Percentiles rank a stretch among this genome's conserved stretches.
Evolutionary conservation across 2,113 vertebrate species (phyloP).

Genomic region (Lycaon pictus): DNA sequence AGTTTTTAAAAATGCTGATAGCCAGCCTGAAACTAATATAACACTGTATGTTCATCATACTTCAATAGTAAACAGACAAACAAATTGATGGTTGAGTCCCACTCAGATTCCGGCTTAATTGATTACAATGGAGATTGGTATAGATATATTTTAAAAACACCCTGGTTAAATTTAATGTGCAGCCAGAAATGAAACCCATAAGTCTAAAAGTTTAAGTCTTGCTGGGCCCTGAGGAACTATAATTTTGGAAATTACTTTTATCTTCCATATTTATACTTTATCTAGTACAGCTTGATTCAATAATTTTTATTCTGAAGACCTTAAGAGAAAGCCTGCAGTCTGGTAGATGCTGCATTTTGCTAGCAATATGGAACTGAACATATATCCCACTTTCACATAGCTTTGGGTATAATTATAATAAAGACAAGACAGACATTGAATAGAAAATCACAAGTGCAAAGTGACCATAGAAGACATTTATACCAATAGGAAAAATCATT

Average conservation of each 20-base stretch:
- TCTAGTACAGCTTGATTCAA: background rate
- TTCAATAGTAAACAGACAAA: background rate
- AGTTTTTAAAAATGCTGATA: background rate
- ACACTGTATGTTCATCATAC: background rate
- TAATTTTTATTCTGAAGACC: conserved; percentile 13
- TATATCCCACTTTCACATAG: background rate
- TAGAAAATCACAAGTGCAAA: background rate
- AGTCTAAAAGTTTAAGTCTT: background rate
- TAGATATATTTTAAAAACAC: background rate
- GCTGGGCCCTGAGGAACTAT: background rate
- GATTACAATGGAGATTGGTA: background rate
- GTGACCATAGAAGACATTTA: background rate
- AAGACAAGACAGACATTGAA: background rate
- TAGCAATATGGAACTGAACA: background rate
- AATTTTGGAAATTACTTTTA: background rate
- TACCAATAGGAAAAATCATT: background rate
- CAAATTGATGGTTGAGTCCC: background rate
- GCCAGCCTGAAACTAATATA: background rate
- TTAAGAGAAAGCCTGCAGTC: background rate
- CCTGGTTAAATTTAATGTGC: background rate
- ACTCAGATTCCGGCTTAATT: background rate
- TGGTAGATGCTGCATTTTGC: background rate
- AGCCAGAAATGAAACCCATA: background rate
- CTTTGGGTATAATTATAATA: background rate
- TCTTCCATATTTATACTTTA: background rate